Conservation (phyloP, 2,888 invertebrate species). For the Apoderus coryli region DNA sequence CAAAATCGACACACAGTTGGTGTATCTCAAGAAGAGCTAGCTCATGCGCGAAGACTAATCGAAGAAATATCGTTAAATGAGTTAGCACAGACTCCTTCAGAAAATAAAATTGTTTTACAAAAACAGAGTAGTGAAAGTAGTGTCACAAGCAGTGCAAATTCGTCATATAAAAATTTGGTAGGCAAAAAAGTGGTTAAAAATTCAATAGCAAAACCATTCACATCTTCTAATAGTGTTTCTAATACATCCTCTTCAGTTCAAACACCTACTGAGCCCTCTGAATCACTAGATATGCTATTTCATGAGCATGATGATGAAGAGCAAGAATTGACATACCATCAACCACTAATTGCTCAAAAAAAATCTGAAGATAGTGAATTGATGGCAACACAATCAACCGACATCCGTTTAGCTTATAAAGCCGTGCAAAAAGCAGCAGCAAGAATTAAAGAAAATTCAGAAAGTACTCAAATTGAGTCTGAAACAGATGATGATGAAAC, state of each 20-base stretch:
- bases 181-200: constrained; percentile 27
- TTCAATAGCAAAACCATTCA: constrained; percentile 32
- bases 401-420: constrained; percentile 17
- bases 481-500: constrained; percentile 24
- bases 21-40: constrained; percentile 67
- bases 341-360: constrained; percentile 13
- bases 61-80: constrained; percentile 44
- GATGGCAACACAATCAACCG: constrained; percentile 16
- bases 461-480: constrained; percentile 16
- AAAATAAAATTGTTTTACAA: constrained; percentile 23
- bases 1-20: constrained; percentile 68
- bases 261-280: constrained; percentile 29
- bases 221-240: constrained; percentile 24
- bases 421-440: constrained; percentile 22
- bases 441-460: constrained; percentile 14
- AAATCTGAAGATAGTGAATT: constrained; percentile 19
- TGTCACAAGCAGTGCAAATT: constrained; percentile 21
- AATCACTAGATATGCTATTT: constrained; percentile 21
- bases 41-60: constrained; percentile 60
- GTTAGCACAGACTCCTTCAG: constrained; percentile 17
- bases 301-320: constrained; percentile 18
- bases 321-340: constrained; percentile 8
- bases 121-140: constrained; percentile 37
- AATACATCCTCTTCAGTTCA: constrained; percentile 28
- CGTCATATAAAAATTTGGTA: constrained; percentile 19